Evolutionary conservation across 2,113 vertebrate species (phyloP).

Genomic region (Nothoprocta pentlandii): DNA sequence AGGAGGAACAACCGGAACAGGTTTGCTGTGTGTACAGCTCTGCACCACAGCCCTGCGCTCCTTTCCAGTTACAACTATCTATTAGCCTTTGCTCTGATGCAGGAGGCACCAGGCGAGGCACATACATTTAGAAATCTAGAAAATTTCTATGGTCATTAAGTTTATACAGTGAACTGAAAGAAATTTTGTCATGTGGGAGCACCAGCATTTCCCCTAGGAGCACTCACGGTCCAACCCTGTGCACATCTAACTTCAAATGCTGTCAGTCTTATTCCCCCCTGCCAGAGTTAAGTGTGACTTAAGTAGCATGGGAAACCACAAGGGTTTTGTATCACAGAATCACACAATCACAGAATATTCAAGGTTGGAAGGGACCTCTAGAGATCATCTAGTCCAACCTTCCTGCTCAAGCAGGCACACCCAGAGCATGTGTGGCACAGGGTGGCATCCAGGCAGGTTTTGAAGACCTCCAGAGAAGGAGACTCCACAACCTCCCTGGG

Average conservation of each 20-base stretch:
- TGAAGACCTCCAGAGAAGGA: no score
- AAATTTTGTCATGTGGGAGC: background rate
- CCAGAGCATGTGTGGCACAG: no score
- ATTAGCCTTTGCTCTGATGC: background rate
- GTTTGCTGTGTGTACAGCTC: background rate
- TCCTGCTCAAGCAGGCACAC: no score
- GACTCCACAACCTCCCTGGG: no score
- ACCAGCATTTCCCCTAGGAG: background rate
- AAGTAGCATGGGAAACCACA: fast-evolving
- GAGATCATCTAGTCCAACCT: no score
- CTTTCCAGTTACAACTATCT: background rate
- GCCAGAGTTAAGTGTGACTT: background rate
- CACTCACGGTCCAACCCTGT: background rate
- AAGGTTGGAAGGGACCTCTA: no score
- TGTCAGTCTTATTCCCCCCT: background rate
- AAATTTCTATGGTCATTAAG: background rate
- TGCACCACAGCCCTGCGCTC: background rate
- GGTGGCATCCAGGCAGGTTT: no score
- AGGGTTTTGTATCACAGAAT: background rate
- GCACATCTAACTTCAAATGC: background rate
- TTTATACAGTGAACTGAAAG: background rate
- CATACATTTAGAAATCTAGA: background rate
- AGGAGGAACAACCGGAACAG: fast-evolving
- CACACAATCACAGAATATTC: no score
- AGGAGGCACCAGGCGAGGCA: fast-evolving